These are phyloP conservation scores for Agonum fuliginosum DNA, from an alignment of 2,888 invertebrate species.

Conservation along the genomic window DNA sequence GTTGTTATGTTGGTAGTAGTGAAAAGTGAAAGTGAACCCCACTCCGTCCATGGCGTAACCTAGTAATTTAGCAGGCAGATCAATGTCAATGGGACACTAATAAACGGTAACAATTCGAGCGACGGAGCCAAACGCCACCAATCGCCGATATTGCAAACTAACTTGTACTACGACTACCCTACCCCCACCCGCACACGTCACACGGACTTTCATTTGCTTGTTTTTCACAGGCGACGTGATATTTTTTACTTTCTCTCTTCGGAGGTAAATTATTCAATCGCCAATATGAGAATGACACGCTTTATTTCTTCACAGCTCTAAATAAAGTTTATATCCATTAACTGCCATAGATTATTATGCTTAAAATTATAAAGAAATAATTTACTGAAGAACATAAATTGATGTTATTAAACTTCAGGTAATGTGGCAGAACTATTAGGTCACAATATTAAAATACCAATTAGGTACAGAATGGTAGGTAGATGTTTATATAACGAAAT, in stretches of 20 bases:
- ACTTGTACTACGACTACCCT: slow-evolving; percentile 18
- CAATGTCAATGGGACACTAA: slow-evolving; percentile 68
- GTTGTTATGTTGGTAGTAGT: neutral
- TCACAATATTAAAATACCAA: too few species aligned
- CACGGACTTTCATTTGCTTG: slow-evolving; percentile 17
- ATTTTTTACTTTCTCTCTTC: neutral
- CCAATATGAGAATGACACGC: too few species aligned
- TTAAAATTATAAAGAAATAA: too few species aligned
- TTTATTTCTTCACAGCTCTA: too few species aligned
- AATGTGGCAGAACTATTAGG: too few species aligned
- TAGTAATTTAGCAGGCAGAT: slow-evolving; percentile 65
- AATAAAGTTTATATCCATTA: too few species aligned
- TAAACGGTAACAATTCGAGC: slow-evolving; percentile 66
- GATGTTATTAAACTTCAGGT: too few species aligned
- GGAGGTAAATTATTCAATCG: slow-evolving; percentile 37
- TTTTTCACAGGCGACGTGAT: slow-evolving; percentile 3
- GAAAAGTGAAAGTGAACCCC: slow-evolving; percentile 37
- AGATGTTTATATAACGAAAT: too few species aligned
- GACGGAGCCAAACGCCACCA: neutral
- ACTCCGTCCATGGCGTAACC: slow-evolving; percentile 55
- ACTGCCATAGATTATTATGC: too few species aligned
- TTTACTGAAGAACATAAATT: too few species aligned
- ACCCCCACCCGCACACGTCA: neutral
- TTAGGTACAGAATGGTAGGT: too few species aligned
- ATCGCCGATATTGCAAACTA: slow-evolving; percentile 36